phyloP scores from a whole-genome alignment of 2,797 vertebrate genomes.

The Typhlichthys subterraneus region DNA sequence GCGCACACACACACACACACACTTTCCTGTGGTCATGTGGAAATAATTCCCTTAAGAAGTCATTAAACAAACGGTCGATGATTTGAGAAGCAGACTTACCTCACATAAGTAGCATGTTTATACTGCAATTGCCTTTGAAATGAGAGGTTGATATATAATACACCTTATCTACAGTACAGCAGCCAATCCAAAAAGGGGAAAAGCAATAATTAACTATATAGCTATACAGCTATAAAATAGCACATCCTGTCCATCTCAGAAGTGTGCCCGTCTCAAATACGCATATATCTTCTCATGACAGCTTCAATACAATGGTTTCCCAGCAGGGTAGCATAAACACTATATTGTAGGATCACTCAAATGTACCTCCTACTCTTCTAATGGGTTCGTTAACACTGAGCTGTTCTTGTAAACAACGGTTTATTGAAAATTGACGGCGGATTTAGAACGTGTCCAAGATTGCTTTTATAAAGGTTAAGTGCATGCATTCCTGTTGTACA shows the following conservation, averaged over 20 bases:
- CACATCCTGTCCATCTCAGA: neutral
- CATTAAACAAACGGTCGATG: conserved; percentile 7
- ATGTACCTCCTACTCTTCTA: neutral
- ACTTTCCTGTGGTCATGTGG: conserved; percentile 16
- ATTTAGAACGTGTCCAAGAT: too few species aligned
- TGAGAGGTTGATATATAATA: too few species aligned
- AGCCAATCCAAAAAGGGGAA: too few species aligned
- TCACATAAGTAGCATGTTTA: neutral
- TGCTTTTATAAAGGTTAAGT: too few species aligned
- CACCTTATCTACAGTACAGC: too few species aligned
- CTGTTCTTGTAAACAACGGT: too few species aligned
- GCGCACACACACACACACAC: neutral
- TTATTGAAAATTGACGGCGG: too few species aligned
- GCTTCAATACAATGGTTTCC: neutral
- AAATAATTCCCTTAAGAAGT: conserved; percentile 25
- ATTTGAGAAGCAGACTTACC: conserved; percentile 1
- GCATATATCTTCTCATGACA: neutral
- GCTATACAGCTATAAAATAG: neutral
- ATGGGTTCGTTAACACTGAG: neutral
- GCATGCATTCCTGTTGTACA: too few species aligned
- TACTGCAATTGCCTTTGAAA: too few species aligned
- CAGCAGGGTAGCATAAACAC: neutral
- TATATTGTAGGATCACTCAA: too few species aligned
- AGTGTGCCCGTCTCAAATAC: neutral
- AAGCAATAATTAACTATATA: neutral